These are phyloP conservation scores for Thalassophryne amazonica DNA, from an alignment of 2,797 vertebrate species.

Conservation along the genomic window DNA sequence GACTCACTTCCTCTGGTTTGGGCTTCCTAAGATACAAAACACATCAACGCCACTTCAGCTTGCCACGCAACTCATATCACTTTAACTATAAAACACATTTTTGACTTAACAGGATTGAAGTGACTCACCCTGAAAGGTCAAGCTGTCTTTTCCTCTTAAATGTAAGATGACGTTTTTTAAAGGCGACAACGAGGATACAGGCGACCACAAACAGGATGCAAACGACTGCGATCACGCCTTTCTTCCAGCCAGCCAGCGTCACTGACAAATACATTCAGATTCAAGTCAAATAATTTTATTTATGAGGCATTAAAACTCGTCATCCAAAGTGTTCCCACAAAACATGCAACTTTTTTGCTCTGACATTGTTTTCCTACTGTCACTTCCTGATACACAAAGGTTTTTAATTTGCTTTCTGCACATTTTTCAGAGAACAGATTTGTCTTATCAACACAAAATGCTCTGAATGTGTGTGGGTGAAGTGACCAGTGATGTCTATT, in stretches of 20 bases:
- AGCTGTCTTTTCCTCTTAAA: constrained; percentile 34
- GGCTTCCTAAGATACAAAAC: constrained; percentile 65
- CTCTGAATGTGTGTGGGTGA: too few relatives aligned
- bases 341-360: background rate
- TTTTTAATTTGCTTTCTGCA: too few relatives aligned
- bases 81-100: background rate
- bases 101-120: background rate
- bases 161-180: constrained; percentile 43
- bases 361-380: background rate
- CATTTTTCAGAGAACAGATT: too few relatives aligned
- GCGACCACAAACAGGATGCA: constrained; percentile 59
- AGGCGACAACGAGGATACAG: constrained; percentile 48
- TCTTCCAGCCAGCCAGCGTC: constrained; percentile 75
- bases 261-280: constrained; percentile 52
- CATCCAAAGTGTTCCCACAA: background rate
- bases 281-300: background rate
- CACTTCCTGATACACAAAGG: background rate
- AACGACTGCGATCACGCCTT: constrained; percentile 56
- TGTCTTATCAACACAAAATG: too few relatives aligned
- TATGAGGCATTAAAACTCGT: background rate
- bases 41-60: constrained; percentile 9
- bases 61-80: background rate
- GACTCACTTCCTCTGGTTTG: constrained; percentile 71
- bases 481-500: too few relatives aligned
- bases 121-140: constrained; percentile 74